These are phyloP conservation scores for Spicauda simplicius DNA, from an alignment of 2,888 invertebrate genomes.

Conservation along the genomic window DNA sequence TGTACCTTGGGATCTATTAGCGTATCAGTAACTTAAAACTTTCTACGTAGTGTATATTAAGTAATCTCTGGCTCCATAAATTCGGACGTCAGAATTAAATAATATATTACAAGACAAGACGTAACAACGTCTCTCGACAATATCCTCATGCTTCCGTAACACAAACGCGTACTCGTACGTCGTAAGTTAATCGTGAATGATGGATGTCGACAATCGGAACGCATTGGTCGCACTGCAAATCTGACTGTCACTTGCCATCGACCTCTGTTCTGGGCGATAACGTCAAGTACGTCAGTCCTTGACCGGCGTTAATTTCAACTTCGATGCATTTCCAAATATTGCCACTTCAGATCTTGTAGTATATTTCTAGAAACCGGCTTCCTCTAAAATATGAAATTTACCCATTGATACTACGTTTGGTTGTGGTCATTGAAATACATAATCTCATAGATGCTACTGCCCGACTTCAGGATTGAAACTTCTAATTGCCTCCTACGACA, in stretches of 20 bases:
- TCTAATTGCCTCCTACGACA: too few relatives aligned
- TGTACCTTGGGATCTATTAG: too few relatives aligned
- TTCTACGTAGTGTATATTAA: too few relatives aligned
- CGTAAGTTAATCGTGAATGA: constrained; percentile 33
- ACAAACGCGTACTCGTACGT: not conserved
- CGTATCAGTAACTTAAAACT: too few relatives aligned
- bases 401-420: too few relatives aligned
- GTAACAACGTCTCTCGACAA: not conserved
- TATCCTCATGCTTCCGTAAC: constrained; percentile 1
- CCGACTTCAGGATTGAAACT: too few relatives aligned
- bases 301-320: constrained; percentile 10
- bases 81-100: not conserved
- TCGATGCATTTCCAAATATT: not conserved
- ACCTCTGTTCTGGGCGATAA: constrained; percentile 30
- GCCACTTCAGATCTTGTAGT: too few relatives aligned
- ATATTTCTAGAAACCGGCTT: too few relatives aligned
- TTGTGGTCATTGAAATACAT: too few relatives aligned
- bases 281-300: constrained; percentile 25
- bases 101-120: not conserved
- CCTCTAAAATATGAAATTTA: too few relatives aligned
- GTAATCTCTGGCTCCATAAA: too few relatives aligned
- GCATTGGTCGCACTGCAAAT: constrained; percentile 29
- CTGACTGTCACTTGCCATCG: constrained; percentile 30
- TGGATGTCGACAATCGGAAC: constrained; percentile 29
- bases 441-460: too few relatives aligned